phyloP scores from a whole-genome alignment of 2,888 invertebrate genomes.

The Tinea pellionella region DNA sequence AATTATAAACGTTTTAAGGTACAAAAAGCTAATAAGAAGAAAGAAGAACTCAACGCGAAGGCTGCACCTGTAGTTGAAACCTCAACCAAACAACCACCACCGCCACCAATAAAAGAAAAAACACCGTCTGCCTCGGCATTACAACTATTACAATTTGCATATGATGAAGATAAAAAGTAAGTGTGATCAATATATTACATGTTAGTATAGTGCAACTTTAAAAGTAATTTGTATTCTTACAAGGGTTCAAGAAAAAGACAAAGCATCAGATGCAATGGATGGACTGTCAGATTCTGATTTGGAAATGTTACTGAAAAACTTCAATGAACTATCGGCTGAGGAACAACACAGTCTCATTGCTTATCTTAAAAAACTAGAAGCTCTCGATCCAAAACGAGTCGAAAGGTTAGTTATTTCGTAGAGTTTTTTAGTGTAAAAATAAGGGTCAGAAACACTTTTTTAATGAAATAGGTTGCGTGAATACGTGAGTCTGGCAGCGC shows the following conservation, averaged over 20 bases:
- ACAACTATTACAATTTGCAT: conserved; percentile 57
- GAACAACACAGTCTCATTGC: conserved; percentile 87
- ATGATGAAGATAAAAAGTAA: conserved; percentile 44
- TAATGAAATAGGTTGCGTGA: conserved; percentile 67
- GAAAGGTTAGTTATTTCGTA: conserved; percentile 54
- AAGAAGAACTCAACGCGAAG: conserved; percentile 15
- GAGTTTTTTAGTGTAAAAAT: neutral
- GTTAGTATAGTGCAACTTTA: neutral
- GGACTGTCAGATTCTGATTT: conserved; percentile 83
- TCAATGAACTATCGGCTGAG: conserved; percentile 80
- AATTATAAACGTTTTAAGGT: conserved; percentile 31
- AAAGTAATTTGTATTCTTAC: neutral
- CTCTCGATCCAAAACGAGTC: conserved; percentile 80
- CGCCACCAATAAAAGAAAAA: neutral
- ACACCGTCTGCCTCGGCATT: conserved; percentile 32
- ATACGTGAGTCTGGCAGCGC: conserved; percentile 72
- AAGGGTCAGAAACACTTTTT: neutral
- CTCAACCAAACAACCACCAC: conserved; percentile 8
- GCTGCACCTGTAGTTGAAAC: conserved; percentile 10
- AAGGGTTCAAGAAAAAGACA: conserved; percentile 13
- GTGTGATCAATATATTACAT: neutral
- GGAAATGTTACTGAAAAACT: conserved; percentile 81
- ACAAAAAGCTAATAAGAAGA: conserved; percentile 55
- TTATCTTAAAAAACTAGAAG: conserved; percentile 84
- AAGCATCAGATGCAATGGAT: conserved; percentile 71